A percentile compares a stretch with the other conserved stretches of the same genome.
phyloP scores from a whole-genome alignment of 2,797 vertebrate genomes.

The Fundulus diaphanus region DNA sequence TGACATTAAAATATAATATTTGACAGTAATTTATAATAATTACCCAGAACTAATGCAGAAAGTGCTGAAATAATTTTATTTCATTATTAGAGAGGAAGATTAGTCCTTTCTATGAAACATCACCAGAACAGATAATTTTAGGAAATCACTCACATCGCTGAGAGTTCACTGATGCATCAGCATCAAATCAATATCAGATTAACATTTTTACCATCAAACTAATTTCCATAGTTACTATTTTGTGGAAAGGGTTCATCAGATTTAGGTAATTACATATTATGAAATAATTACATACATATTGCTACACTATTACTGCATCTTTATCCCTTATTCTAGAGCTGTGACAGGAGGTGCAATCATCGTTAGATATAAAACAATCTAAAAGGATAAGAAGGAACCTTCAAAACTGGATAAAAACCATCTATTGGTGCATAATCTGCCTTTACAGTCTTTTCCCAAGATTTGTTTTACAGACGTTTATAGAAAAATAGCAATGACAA shows the following conservation, averaged over 20 bases:
- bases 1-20: no score
- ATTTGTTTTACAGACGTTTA: conserved; percentile 57
- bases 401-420: conserved; percentile 10
- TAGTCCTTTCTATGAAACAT: no score
- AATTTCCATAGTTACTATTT: background rate
- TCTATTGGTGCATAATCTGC: conserved; percentile 22
- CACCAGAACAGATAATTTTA: no score
- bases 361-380: background rate
- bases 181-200: background rate
- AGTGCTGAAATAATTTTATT: no score
- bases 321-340: background rate
- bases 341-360: background rate
- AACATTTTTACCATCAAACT: background rate
- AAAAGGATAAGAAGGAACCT: conserved; percentile 11
- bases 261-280: no score
- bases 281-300: background rate
- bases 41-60: background rate
- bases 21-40: no score
- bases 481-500: conserved; percentile 88
- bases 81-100: no score
- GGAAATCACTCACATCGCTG: no score
- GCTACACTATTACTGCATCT: background rate
- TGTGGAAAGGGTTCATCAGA: background rate
- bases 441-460: conserved; percentile 48
- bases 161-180: background rate